These are phyloP conservation scores for Julus scandinavius DNA, from an alignment of 2,888 invertebrate genomes.

Conservation along the genomic window DNA sequence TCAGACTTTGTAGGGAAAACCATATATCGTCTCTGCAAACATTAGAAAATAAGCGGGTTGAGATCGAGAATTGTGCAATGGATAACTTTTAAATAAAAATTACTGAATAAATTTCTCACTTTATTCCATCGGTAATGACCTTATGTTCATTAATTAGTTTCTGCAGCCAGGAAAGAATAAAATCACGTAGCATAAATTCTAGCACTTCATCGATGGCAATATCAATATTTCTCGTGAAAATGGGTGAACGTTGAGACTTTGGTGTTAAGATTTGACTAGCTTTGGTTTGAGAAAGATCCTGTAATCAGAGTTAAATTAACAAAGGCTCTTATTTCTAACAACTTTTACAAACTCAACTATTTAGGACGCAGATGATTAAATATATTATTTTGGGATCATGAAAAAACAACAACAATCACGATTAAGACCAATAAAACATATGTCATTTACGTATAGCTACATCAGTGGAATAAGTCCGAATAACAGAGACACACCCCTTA, in stretches of 20 bases:
- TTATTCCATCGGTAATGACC: constrained; percentile 66
- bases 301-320: neutral
- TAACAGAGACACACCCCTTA: neutral
- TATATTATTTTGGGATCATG: too few relatives aligned
- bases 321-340: neutral
- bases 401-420: too few relatives aligned
- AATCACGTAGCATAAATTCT: constrained; percentile 82
- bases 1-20: constrained; percentile 80
- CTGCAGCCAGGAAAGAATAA: constrained; percentile 79
- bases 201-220: constrained; percentile 80
- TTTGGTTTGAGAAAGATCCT: constrained; percentile 7
- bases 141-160: constrained; percentile 75
- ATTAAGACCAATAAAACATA: too few relatives aligned
- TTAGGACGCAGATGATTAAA: too few relatives aligned
- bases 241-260: neutral
- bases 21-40: constrained; percentile 75
- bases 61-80: neutral
- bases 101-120: constrained; percentile 61
- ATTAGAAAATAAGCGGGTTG: neutral
- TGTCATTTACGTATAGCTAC: too few relatives aligned
- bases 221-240: constrained; percentile 53
- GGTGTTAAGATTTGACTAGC: constrained; percentile 1
- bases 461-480: too few relatives aligned
- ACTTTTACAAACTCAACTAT: too few relatives aligned
- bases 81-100: neutral